These are phyloP conservation scores for Chelon auratus DNA, from an alignment of 2,797 vertebrate genomes.

Conservation along the genomic window DNA sequence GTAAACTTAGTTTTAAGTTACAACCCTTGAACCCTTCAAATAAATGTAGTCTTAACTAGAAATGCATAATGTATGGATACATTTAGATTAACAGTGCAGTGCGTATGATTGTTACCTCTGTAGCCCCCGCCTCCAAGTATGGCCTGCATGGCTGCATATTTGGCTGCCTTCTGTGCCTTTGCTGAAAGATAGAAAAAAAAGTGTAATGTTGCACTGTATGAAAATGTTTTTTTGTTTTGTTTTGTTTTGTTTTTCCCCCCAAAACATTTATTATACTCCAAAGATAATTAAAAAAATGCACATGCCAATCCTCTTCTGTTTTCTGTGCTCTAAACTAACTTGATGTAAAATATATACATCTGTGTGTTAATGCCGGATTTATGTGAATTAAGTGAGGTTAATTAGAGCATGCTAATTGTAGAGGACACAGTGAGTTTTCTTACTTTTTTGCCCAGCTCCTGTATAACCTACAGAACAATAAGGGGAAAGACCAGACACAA, in stretches of 20 bases:
- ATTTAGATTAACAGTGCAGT: neutral
- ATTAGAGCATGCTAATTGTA: constrained; percentile 16
- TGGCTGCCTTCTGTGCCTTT: constrained; percentile 83
- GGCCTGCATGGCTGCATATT: constrained; percentile 82
- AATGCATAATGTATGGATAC: too few species aligned
- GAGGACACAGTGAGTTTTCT: constrained; percentile 56
- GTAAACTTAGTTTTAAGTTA: neutral
- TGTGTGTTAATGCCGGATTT: neutral
- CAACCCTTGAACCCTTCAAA: neutral
- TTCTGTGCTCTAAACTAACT: neutral
- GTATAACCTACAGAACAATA: constrained; percentile 70
- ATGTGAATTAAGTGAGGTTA: constrained; percentile 5
- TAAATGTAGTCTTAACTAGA: neutral
- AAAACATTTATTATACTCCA: neutral
- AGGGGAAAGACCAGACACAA: constrained; percentile 53
- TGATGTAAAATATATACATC: neutral
- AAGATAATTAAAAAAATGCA: neutral
- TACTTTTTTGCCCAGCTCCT: constrained; percentile 80
- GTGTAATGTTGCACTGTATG: neutral
- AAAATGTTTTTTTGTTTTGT: too few species aligned
- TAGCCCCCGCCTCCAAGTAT: constrained; percentile 79
- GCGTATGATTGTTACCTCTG: constrained; percentile 76
- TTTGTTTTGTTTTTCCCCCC: too few species aligned
- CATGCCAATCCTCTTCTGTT: neutral
- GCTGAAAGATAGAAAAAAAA: constrained; percentile 64